A percentile compares a stretch with the other conserved stretches of the same genome.
phyloP scores from a whole-genome alignment of 1,140 invertebrate species.

The Diprion similis region DNA sequence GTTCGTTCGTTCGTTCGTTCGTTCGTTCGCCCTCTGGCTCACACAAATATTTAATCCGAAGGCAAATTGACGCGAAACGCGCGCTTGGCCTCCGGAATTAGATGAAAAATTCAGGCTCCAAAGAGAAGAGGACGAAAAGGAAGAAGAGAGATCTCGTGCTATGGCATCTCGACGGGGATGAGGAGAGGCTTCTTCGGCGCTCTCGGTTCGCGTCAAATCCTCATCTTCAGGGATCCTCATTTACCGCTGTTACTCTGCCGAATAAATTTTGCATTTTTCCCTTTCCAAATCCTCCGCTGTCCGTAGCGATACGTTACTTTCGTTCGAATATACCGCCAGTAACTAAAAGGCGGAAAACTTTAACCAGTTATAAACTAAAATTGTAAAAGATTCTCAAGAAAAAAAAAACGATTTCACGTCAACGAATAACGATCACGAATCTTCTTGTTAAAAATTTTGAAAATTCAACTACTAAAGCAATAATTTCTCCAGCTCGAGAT shows the following conservation, averaged over 20 bases:
- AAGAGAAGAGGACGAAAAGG: neutral
- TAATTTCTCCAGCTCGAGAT: no score
- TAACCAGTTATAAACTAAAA: no score
- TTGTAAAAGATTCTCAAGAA: no score
- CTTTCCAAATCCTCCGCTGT: no score
- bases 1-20: no score
- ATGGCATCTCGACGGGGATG: neutral
- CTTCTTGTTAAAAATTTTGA: no score
- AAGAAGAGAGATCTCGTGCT: neutral
- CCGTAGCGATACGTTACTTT: no score
- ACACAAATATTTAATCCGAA: constrained; percentile 20
- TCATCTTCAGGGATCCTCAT: neutral
- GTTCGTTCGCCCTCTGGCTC: neutral
- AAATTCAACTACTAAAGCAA: no score
- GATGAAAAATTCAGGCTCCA: constrained; percentile 35
- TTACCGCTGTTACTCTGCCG: constrained; percentile 25
- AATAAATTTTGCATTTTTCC: constrained; percentile 31
- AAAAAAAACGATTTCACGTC: no score
- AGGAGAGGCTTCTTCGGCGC: neutral
- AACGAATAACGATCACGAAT: no score
- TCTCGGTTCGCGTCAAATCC: neutral
- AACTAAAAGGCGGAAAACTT: no score
- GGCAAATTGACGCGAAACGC: constrained; percentile 22
- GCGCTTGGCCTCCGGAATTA: constrained; percentile 19
- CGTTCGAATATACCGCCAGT: no score